Percentiles rank a stretch among this genome's conserved stretches.
Conservation (phyloP, 1,140 invertebrate species). For the Procambarus virginalis region DNA sequence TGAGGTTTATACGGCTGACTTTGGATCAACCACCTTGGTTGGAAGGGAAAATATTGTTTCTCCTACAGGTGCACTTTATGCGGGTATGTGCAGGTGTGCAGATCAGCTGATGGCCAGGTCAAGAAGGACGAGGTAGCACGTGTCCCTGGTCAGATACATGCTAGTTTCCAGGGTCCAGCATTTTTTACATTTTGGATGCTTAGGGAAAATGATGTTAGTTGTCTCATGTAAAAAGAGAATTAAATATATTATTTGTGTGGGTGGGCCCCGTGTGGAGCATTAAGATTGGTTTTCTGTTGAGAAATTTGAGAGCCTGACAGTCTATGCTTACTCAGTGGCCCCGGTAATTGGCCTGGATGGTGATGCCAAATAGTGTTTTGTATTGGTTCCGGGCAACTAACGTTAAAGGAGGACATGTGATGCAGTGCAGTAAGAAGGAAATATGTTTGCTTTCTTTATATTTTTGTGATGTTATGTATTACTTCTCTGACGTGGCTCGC, state of each 20-base stretch:
- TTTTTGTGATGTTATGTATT: not conserved
- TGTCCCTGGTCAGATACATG: not conserved
- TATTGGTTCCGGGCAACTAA: not conserved
- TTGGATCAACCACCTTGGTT: too few species aligned
- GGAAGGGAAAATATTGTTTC: too few species aligned
- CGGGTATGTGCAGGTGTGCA: not conserved
- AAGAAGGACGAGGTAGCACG: not conserved
- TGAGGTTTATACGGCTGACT: too few species aligned
- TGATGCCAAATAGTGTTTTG: slow-evolving; percentile 2
- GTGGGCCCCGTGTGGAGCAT: not conserved
- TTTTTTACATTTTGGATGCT: not conserved
- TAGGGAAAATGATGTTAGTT: not conserved
- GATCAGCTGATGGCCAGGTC: not conserved
- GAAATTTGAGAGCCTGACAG: not conserved
- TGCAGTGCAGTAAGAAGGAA: not conserved
- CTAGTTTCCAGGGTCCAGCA: not conserved
- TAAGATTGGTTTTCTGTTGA: not conserved
- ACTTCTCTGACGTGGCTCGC: not conserved
- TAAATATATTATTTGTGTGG: not conserved
- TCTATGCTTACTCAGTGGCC: not conserved
- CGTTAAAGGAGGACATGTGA: not conserved
- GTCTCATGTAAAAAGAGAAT: slow-evolving; percentile 1
- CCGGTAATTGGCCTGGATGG: not conserved
- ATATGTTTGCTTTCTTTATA: not conserved
- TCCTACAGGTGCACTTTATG: not conserved